These are phyloP conservation scores for Cheilosia urbana DNA, from an alignment of 2,888 invertebrate species.

Conservation along the genomic window DNA sequence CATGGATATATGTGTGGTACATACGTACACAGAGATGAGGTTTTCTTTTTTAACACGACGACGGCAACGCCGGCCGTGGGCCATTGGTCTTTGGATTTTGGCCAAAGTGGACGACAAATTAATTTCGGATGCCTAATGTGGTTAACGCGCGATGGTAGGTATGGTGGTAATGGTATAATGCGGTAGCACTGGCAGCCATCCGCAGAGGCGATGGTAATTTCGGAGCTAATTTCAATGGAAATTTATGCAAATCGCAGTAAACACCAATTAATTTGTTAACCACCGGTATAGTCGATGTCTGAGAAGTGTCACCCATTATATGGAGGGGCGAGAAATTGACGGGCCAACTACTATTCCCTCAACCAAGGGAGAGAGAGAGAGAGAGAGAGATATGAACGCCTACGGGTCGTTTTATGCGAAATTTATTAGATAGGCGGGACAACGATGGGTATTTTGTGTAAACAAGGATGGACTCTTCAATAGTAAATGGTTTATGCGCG, in stretches of 20 bases:
- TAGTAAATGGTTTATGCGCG: not conserved
- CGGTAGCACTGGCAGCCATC: slow-evolving; percentile 32
- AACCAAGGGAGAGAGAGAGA: not conserved
- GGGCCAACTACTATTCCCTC: slow-evolving; percentile 4
- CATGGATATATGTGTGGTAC: not conserved
- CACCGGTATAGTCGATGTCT: slow-evolving; percentile 61
- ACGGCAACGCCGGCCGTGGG: not conserved
- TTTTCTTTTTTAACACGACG: slow-evolving; percentile 33
- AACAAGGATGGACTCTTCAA: slow-evolving; percentile 43
- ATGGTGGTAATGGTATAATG: not conserved
- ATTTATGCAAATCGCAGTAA: slow-evolving; percentile 76
- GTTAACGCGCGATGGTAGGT: slow-evolving; percentile 10
- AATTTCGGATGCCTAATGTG: slow-evolving; percentile 70
- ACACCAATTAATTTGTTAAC: slow-evolving; percentile 76
- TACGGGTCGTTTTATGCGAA: slow-evolving; percentile 59
- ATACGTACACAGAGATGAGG: slow-evolving; percentile 21
- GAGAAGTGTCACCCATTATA: slow-evolving; percentile 29
- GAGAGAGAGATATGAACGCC: slow-evolving; percentile 36
- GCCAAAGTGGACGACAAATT: slow-evolving; percentile 67
- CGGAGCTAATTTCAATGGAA: slow-evolving; percentile 73
- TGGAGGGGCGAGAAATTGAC: not conserved
- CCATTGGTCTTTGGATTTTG: slow-evolving; percentile 12
- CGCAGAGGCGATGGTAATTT: slow-evolving; percentile 49
- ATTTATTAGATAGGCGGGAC: slow-evolving; percentile 70
- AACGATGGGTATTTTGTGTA: slow-evolving; percentile 49